Evolutionary conservation across 1,140 invertebrate genomes (phyloP).

Genomic region (Stegodyphus dumicola): DNA sequence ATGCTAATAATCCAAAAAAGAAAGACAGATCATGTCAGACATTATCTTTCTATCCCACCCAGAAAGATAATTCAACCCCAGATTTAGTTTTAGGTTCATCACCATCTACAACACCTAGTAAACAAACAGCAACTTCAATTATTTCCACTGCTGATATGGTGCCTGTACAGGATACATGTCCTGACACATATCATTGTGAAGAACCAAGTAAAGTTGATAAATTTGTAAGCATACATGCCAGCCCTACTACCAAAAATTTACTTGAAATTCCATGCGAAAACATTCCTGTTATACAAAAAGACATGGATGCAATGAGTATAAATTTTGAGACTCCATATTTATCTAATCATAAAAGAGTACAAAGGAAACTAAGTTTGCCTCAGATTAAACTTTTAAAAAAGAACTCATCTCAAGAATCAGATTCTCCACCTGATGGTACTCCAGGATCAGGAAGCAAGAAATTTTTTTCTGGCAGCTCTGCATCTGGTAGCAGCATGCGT

Average conservation of each 20-base stretch:
- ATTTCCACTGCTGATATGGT: not conserved
- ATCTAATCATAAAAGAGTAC: slow-evolving; percentile 25
- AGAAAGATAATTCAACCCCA: slow-evolving; percentile 10
- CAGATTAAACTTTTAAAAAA: slow-evolving; percentile 57
- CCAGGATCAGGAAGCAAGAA: slow-evolving; percentile 11
- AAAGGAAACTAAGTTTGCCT: slow-evolving; percentile 47
- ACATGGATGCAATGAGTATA: slow-evolving; percentile 57
- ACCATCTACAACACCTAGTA: slow-evolving; percentile 9
- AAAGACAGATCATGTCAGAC: slow-evolving; percentile 28
- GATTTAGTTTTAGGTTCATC: slow-evolving; percentile 33
- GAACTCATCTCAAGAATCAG: slow-evolving; percentile 52
- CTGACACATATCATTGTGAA: not conserved
- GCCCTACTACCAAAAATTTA: not conserved
- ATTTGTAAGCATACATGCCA: not conserved
- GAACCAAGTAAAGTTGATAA: not conserved
- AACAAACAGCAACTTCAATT: not conserved
- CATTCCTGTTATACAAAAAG: slow-evolving; percentile 44
- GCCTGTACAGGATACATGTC: not conserved
- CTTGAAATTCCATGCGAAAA: slow-evolving; percentile 28
- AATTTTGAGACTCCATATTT: slow-evolving; percentile 57
- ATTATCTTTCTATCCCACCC: not conserved
- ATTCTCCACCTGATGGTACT: slow-evolving; percentile 35
- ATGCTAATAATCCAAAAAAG: not conserved
- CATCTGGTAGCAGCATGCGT: slow-evolving; percentile 28
- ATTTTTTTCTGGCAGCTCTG: slow-evolving; percentile 4